Percentiles rank a stretch among this genome's conserved stretches.
Conservation (phyloP, 2,797 vertebrate genomes). For the Enteromius viviparus region DNA sequence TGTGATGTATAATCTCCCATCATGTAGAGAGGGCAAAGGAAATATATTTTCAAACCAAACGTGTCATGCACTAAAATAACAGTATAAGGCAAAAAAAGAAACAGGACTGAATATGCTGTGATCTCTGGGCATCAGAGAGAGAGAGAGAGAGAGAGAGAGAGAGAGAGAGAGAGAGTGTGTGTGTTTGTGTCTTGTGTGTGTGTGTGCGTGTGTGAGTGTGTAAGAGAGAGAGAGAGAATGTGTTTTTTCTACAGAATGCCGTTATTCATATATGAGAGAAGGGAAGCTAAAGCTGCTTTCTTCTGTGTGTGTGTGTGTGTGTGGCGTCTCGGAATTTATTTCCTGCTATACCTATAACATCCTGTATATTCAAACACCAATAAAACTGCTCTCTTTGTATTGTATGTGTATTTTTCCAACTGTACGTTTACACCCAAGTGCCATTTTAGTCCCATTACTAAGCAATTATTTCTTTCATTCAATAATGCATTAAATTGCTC, state of each 20-base stretch:
- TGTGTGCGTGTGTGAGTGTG: slow-evolving; percentile 64
- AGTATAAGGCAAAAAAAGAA: slow-evolving; percentile 66
- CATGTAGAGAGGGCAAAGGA: slow-evolving; percentile 63
- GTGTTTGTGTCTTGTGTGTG: no score
- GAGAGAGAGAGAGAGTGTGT: no score
- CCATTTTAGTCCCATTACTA: neutral
- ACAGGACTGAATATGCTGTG: slow-evolving; percentile 82
- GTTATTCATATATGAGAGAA: neutral
- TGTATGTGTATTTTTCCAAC: slow-evolving; percentile 4
- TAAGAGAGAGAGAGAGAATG: neutral
- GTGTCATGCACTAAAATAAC: slow-evolving; percentile 76
- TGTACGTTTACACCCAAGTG: neutral
- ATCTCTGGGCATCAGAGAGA: slow-evolving; percentile 72
- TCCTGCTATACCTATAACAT: slow-evolving; percentile 40
- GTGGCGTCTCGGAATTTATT: slow-evolving; percentile 37
- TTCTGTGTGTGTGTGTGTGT: slow-evolving; percentile 51
- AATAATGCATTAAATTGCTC: neutral
- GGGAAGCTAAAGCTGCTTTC: slow-evolving; percentile 3
- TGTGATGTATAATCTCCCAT: slow-evolving; percentile 30
- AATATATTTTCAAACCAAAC: slow-evolving; percentile 72
- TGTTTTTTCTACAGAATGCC: slow-evolving; percentile 19
- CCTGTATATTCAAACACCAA: slow-evolving; percentile 54
- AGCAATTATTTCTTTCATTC: neutral
- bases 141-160: slow-evolving; percentile 34
- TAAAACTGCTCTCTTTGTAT: slow-evolving; percentile 57